Conservation (phyloP, 2,113 vertebrate genomes). For the Neolamprologus tretocephalus region DNA sequence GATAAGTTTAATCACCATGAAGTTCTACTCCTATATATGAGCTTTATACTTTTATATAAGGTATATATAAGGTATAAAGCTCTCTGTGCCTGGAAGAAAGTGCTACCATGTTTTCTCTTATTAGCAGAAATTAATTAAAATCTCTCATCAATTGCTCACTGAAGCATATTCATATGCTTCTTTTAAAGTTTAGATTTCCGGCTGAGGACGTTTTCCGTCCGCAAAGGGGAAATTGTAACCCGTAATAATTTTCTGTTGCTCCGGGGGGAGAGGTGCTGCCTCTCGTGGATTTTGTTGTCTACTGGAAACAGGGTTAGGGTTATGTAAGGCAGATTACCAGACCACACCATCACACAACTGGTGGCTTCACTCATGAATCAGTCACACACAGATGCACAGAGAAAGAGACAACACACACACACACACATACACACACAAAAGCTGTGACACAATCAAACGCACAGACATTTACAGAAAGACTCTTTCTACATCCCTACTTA, state of each 20-base stretch:
- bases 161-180: neutral
- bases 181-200: neutral
- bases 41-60: neutral
- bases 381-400: neutral
- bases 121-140: neutral
- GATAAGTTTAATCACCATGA: neutral
- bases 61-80: neutral
- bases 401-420: neutral
- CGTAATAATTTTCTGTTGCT: neutral
- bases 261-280: neutral
- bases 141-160: neutral
- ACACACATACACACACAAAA: neutral
- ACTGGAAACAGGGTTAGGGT: constrained; percentile 14
- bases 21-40: neutral
- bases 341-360: constrained; percentile 1
- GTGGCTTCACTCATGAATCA: constrained; percentile 9
- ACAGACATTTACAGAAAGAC: neutral
- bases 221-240: neutral
- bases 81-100: neutral
- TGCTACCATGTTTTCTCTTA: neutral
- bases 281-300: constrained; percentile 26
- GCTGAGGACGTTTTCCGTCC: neutral
- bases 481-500: neutral
- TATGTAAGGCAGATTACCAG: constrained; percentile 51
- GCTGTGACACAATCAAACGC: neutral